Base-by-base conservation (phyloP, 2,797 vertebrate genomes). In the Onychomys torridus region DNA sequence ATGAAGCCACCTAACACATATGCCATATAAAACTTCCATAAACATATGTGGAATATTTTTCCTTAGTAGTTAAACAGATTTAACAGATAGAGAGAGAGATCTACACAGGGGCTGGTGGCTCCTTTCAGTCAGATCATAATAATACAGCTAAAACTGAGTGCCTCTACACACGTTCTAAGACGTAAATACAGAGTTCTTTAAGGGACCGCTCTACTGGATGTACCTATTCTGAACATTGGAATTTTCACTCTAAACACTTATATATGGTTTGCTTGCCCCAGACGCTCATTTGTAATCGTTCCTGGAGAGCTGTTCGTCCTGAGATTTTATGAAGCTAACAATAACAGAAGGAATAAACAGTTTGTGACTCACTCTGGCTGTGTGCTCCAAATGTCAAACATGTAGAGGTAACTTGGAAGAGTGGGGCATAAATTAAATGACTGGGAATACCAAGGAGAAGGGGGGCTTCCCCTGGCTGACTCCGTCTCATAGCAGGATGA, bases 341-440 rank as follows among this genome's bases (percentile, higher is more conserved):
- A 9, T 90, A 17, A 90, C 87, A 89, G 73, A 78, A 90, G 75
- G 69, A 7, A 76, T 89, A 85, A 91, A 86, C 55, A 73, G 5
- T 27, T 25, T n/a, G 37, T 75, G 87, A 86, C 46, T 86, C 46
- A 46, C 25, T 65, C n/a, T 59, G 65, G 57, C 25, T 90, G 73
- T 63, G 6, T 75, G 63, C 12, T 67, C 91, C 65, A 85, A 90
- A 79, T 55, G 84, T 86, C 75, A 81, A 90, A 69, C 81, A 57
- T 57, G 69, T 65, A 73, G 73, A 67, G 46, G 83, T 27, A 75
- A 21, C 29, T 43, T 61, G 63, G 46, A 83, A 89, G 52, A 46
- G 8, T 34, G 32, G 2, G 19, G 23, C 3, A 49, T 84, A 73
- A 88, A 83, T 91, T 37, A 55, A 65, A 73, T 9, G 25, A 40